phyloP scores from a whole-genome alignment of 2,113 vertebrate species.

The Macaca fascicularis region DNA sequence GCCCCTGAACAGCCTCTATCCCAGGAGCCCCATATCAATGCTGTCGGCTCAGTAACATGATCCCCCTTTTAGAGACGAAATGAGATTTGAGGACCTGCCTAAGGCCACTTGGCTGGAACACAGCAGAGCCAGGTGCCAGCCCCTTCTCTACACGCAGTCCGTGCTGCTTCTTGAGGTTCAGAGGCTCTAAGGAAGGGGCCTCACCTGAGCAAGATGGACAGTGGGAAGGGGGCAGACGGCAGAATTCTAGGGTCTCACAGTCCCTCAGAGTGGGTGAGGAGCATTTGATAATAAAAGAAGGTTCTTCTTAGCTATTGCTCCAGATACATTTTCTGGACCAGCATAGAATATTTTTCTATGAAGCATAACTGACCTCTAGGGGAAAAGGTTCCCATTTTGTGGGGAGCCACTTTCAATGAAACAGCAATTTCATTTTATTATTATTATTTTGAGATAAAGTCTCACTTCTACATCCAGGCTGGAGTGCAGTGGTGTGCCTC shows the following conservation, averaged over 20 bases:
- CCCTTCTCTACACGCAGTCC: neutral
- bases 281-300: neutral
- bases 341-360: neutral
- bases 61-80: neutral
- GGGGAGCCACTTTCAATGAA: neutral
- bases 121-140: neutral
- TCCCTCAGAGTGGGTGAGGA: neutral
- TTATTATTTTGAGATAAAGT: neutral
- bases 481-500: neutral
- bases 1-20: rapidly evolving
- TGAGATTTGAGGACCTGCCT: neutral
- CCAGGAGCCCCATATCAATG: neutral
- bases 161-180: neutral
- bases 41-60: neutral
- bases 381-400: neutral
- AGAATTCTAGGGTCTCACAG: neutral
- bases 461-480: neutral
- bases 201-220: neutral
- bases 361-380: neutral
- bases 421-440: neutral
- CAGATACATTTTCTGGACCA: neutral
- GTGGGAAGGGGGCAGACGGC: neutral
- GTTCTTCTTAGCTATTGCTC: neutral
- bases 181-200: neutral
- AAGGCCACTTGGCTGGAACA: neutral